Evolutionary conservation across 1,140 invertebrate genomes (phyloP).

Genomic region (Zaprionus ghesquierei): DNA sequence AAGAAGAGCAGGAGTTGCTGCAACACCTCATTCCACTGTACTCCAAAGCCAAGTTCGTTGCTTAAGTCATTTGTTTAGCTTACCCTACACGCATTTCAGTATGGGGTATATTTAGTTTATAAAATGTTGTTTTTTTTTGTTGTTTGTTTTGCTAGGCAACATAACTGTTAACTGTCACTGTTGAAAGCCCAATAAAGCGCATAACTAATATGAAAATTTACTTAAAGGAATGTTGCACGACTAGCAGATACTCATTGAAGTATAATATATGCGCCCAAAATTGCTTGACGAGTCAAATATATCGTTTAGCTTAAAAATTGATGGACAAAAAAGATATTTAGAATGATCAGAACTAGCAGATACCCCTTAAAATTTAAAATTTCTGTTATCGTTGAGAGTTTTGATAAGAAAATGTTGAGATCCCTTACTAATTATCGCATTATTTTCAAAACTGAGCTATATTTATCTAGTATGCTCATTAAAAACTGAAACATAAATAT

Average conservation of each 20-base stretch:
- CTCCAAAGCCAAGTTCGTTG: constrained; percentile 19
- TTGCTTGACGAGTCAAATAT: no score
- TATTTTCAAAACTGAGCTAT: neutral
- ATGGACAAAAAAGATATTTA: no score
- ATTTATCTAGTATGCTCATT: neutral
- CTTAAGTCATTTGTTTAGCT: constrained; percentile 34
- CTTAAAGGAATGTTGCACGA: neutral
- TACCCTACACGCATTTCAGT: neutral
- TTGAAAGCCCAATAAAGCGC: constrained; percentile 20
- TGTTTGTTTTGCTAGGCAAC: constrained; percentile 1
- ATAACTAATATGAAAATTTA: neutral
- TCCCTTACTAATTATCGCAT: neutral
- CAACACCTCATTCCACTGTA: neutral
- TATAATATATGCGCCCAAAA: no score
- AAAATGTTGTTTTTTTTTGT: constrained; percentile 7
- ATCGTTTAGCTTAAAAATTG: no score
- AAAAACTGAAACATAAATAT: neutral
- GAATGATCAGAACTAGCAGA: no score
- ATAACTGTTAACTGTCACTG: neutral
- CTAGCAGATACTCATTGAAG: no score
- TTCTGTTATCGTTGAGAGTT: neutral
- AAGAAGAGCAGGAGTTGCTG: neutral
- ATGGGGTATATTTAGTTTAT: neutral
- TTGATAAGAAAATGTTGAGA: no score
- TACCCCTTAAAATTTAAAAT: neutral